phyloP scores from a whole-genome alignment of 2,113 vertebrate species.

The Mustelus asterias region DNA sequence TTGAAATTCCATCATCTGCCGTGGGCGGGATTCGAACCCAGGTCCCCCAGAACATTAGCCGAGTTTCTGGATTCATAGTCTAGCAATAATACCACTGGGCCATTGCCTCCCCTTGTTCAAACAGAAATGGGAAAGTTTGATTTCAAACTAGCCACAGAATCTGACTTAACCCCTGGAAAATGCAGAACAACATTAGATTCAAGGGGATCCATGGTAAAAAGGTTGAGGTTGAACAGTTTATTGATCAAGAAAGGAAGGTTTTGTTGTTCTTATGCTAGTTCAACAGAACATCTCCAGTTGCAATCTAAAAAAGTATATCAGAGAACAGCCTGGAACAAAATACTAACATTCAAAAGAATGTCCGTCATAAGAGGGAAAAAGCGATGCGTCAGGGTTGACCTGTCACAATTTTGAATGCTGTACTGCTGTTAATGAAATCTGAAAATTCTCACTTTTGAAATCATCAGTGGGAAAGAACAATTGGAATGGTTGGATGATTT shows the following conservation, averaged over 20 bases:
- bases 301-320: not conserved
- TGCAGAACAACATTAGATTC: too few species aligned
- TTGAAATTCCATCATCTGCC: too few species aligned
- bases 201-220: not conserved
- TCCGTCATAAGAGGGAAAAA: too few species aligned
- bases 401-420: too few species aligned
- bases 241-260: not conserved
- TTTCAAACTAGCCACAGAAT: not conserved
- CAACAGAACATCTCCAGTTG: not conserved
- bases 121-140: not conserved
- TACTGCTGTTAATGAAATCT: too few species aligned
- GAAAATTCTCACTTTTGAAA: not conserved
- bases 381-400: too few species aligned
- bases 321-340: not conserved
- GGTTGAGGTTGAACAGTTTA: not conserved
- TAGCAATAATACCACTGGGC: too few species aligned
- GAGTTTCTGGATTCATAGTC: too few species aligned
- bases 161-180: not conserved
- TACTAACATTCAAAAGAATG: not conserved
- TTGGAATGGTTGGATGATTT: not conserved
- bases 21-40: too few species aligned
- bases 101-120: too few species aligned
- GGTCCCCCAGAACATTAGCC: too few species aligned
- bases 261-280: not conserved
- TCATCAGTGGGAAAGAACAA: not conserved